phyloP scores from a whole-genome alignment of 2,888 invertebrate genomes.

The Clistopyga incitator region DNA sequence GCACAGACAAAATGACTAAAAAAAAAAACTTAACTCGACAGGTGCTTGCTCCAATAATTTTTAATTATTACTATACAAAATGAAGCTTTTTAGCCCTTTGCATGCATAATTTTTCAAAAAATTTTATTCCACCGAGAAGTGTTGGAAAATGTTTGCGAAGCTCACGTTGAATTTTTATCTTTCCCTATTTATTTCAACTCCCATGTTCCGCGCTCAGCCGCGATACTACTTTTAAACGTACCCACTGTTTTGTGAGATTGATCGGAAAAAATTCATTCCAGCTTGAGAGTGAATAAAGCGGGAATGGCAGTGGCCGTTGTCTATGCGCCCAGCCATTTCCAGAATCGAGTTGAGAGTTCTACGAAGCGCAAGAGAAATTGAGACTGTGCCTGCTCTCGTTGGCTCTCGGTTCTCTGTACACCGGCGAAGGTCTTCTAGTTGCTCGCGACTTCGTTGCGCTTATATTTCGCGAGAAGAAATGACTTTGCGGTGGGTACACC shows the following conservation, averaged over 20 bases:
- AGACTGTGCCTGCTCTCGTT: neutral
- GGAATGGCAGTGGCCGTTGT: neutral
- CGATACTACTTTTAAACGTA: neutral
- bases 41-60: no score
- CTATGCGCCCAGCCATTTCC: neutral
- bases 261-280: conserved; percentile 9
- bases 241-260: neutral
- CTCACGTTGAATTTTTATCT: no score
- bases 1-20: no score
- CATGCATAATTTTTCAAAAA: no score
- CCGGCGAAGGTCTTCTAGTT: conserved; percentile 20
- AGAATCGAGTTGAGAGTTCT: conserved; percentile 4
- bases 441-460: conserved; percentile 24
- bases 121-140: no score
- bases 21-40: no score
- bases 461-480: conserved; percentile 38
- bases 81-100: no score
- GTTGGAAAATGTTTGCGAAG: no score
- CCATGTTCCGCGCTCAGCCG: neutral
- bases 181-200: no score
- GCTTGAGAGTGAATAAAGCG: neutral
- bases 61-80: no score
- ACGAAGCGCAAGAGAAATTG: conserved; percentile 12
- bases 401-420: neutral
- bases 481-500: conserved; percentile 46